Evolutionary conservation across 2,888 invertebrate species (phyloP).

Genomic region (Leptopilina syphax): DNA sequence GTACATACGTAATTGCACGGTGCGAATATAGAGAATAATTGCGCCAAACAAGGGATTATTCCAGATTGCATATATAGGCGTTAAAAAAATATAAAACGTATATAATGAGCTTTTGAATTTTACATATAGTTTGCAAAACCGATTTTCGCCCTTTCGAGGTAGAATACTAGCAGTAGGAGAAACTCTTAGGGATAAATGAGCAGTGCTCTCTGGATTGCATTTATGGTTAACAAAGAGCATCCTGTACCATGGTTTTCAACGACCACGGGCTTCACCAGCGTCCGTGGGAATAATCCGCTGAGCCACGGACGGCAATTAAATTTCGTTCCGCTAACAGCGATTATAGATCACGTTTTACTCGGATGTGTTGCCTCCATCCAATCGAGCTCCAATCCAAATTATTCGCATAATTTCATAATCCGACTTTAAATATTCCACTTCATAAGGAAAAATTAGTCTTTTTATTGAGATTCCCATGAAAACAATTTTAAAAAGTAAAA

Average conservation of each 20-base stretch:
- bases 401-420: constrained; percentile 35
- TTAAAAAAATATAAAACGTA: too few relatives aligned
- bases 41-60: too few relatives aligned
- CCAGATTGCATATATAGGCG: too few relatives aligned
- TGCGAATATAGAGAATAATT: too few relatives aligned
- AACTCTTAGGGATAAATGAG: background rate
- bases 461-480: background rate
- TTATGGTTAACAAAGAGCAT: constrained; percentile 39
- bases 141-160: background rate
- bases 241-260: constrained; percentile 16
- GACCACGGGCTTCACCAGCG: background rate
- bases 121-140: background rate
- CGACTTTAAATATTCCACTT: background rate
- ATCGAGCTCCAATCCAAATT: constrained; percentile 19
- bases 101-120: background rate
- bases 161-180: background rate
- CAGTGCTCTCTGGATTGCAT: constrained; percentile 11
- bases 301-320: constrained; percentile 22
- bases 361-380: constrained; percentile 23
- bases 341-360: constrained; percentile 2
- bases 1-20: too few relatives aligned
- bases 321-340: constrained; percentile 12
- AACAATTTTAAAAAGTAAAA: background rate
- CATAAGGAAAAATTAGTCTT: background rate
- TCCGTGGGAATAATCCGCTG: constrained; percentile 28